Base-by-base conservation (phyloP, 2,888 invertebrate species). In the Neria commutata region DNA sequence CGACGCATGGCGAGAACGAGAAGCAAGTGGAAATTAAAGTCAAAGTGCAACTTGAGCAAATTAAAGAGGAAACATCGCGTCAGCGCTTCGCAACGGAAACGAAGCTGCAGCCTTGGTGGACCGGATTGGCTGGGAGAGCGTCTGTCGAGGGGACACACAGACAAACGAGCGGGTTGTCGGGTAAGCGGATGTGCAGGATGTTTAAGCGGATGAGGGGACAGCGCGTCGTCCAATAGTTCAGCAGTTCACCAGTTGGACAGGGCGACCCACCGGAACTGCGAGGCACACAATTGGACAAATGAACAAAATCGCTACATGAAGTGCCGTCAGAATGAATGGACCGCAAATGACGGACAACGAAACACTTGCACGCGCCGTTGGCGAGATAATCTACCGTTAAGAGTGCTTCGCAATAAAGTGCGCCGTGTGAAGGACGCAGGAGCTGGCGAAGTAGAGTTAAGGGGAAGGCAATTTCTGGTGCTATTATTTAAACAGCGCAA, bases 171-270 rank as follows among this genome's bases (percentile, higher is more conserved):
- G 24, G 14, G 37, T 48, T 48, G 48, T 48, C 26, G 10, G n/a
- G n/a, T n/a, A n/a, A n/a, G n/a, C 17, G 16, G 21, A 23, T n/a
- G 37, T 37, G 37, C 24, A 24, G 25, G 25, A 21, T 50, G 37
- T 40, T 40, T 51, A 40, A 21, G 16, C 37, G 51, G 24, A n/a
- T 40, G 37, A 11, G n/a, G n/a, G n/a, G 19, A 17, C 42, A n/a
- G 6, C 17, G 14, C 42, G 42, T 37, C 42, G 21, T 42, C 53
- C 37, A 56, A 46, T 42, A 49, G 55, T 17, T 40, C 42, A 55
- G 33, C 10, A 23, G 6, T 57, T 63, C 63, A n/a, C n/a, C 66
- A 56, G 54, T 42, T 17, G 11, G 14, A 37, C 37, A 37, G 6
- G n/a, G 29, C 29, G 29, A 5, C 46, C 8, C 46, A 23, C 21